These are phyloP conservation scores for Muscicapa striata DNA, from an alignment of 2,797 vertebrate species.

Conservation along the genomic window DNA sequence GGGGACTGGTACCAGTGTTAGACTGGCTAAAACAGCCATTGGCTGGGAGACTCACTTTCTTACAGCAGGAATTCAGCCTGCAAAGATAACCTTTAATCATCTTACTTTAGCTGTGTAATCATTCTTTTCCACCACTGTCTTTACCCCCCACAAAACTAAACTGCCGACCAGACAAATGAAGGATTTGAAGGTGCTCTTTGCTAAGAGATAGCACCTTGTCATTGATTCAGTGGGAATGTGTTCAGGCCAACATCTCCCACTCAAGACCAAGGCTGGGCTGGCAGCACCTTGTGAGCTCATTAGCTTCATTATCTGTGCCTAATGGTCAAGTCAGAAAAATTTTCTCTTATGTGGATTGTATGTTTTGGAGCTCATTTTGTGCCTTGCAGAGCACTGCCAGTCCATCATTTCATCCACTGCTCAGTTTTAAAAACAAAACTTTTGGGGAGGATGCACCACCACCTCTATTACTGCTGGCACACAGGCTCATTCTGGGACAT, in stretches of 20 bases:
- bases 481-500: not conserved
- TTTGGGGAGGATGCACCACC: not conserved
- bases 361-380: conserved; percentile 41
- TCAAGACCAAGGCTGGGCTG: not conserved
- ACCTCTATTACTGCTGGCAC: not conserved
- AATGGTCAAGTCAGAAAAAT: conserved; percentile 60
- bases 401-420: not conserved
- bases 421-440: conserved; percentile 24
- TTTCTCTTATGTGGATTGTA: conserved; percentile 37
- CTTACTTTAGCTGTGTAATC: not conserved
- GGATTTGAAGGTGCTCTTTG: not conserved
- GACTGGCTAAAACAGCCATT: not conserved
- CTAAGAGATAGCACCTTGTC: not conserved
- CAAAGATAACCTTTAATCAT: not conserved
- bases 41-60: not conserved
- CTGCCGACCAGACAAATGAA: not conserved
- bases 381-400: not conserved
- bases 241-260: not conserved
- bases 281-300: not conserved
- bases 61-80: not conserved
- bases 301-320: conserved; percentile 41
- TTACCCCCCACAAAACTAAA: not conserved
- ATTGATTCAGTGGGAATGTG: not conserved
- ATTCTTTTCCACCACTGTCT: conserved; percentile 10
- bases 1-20: not conserved